Evolutionary conservation across 1,140 invertebrate species (phyloP).

Genomic region (Drosophila pandora): DNA sequence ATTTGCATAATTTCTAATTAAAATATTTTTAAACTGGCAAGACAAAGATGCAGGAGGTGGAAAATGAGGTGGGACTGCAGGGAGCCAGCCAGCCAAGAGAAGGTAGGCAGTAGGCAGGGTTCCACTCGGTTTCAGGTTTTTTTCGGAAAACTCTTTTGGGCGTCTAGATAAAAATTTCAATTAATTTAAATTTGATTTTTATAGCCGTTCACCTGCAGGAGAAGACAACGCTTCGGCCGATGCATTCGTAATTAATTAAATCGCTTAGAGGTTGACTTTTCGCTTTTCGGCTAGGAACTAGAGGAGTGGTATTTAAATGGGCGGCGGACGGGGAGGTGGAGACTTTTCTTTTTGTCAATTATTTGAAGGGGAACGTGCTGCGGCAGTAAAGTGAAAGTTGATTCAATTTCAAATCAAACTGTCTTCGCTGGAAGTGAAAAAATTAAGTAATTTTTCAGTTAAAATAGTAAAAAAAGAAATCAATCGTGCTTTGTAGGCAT

Average conservation of each 20-base stretch:
- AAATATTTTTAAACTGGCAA: conserved; percentile 56
- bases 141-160: conserved; percentile 32
- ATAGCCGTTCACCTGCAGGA: conserved; percentile 66
- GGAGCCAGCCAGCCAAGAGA: conserved; percentile 6
- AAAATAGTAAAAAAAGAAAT: conserved; percentile 34
- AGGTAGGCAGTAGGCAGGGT: conserved; percentile 17
- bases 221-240: conserved; percentile 23
- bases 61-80: not conserved
- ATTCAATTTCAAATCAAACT: conserved; percentile 65
- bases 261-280: conserved; percentile 52
- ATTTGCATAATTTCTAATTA: conserved; percentile 74
- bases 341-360: conserved; percentile 75
- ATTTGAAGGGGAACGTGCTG: conserved; percentile 57
- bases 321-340: conserved; percentile 6
- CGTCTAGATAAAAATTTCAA: conserved; percentile 61
- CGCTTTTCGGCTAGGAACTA: conserved; percentile 42
- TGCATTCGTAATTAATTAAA: conserved; percentile 79
- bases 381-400: conserved; percentile 71
- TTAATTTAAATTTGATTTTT: conserved; percentile 72
- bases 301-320: conserved; percentile 26
- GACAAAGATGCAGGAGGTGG: conserved; percentile 1
- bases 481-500: conserved; percentile 36
- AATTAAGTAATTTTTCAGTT: conserved; percentile 70
- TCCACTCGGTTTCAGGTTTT: conserved; percentile 33
- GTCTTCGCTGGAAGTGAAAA: conserved; percentile 46